Evolutionary conservation across 2,888 invertebrate species (phyloP).

Genomic region (Drosophila rubida): DNA sequence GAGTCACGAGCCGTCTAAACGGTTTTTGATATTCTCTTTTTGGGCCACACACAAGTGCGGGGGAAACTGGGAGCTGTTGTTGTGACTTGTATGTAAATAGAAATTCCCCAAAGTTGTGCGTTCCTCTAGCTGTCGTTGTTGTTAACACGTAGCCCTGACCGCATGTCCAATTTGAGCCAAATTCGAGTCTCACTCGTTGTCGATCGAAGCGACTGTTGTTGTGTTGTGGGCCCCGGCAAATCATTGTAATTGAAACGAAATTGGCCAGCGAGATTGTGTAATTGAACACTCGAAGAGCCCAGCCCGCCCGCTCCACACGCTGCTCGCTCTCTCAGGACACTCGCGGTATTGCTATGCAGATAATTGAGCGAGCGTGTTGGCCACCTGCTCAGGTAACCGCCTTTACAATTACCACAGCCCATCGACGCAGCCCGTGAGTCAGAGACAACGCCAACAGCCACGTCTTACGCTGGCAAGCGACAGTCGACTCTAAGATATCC

Average conservation of each 20-base stretch:
- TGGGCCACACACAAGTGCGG: constrained; percentile 35
- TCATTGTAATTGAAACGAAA: constrained; percentile 66
- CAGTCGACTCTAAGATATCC: too few species aligned
- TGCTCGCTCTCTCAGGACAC: not conserved
- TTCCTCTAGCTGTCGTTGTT: constrained; percentile 3
- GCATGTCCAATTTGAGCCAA: constrained; percentile 43
- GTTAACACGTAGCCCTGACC: constrained; percentile 52
- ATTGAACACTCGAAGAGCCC: not conserved
- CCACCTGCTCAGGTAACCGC: constrained; percentile 24
- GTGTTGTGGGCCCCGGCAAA: constrained; percentile 39
- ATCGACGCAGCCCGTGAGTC: not conserved
- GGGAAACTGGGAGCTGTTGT: not conserved
- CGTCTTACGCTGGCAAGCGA: constrained; percentile 3
- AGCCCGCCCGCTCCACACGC: not conserved
- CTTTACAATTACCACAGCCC: constrained; percentile 37
- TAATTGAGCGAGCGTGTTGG: constrained; percentile 44
- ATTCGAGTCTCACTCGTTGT: constrained; percentile 5
- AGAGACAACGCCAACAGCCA: not conserved
- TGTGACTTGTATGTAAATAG: constrained; percentile 44
- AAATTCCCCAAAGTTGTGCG: constrained; percentile 14
- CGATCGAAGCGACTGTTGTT: constrained; percentile 34
- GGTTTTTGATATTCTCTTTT: constrained; percentile 52
- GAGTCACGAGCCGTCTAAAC: constrained; percentile 34
- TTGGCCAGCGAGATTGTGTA: constrained; percentile 39
- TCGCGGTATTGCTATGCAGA: not conserved